These are phyloP conservation scores for Catamblyrhynchus diadema DNA, from an alignment of 2,797 vertebrate species.

Conservation along the genomic window DNA sequence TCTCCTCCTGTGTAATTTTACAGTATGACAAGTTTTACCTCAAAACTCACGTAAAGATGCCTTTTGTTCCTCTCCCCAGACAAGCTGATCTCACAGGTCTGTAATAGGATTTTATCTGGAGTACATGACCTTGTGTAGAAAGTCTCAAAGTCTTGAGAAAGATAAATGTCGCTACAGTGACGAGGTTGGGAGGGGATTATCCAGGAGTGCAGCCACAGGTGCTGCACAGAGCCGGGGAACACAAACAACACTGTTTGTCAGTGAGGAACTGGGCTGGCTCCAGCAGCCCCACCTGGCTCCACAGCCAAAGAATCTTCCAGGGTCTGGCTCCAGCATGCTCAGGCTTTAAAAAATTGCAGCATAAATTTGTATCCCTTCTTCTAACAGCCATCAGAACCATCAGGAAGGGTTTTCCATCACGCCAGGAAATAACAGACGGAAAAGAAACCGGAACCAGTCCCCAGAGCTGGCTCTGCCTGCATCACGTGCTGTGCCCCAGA, in stretches of 20 bases:
- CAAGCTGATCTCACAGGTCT: background rate
- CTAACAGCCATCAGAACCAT: background rate
- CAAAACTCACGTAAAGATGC: background rate
- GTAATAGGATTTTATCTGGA: constrained; percentile 37
- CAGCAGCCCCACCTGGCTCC: background rate
- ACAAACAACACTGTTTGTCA: constrained; percentile 64
- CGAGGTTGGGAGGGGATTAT: constrained; percentile 3
- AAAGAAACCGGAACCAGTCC: background rate
- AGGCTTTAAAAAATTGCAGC: constrained; percentile 23
- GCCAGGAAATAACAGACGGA: background rate
- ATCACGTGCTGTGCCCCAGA: background rate
- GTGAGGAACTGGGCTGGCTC: background rate
- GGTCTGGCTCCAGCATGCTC: constrained; percentile 22
- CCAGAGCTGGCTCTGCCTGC: background rate
- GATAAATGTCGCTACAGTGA: background rate
- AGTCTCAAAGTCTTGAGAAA: constrained; percentile 6
- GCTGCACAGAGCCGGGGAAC: constrained; percentile 27
- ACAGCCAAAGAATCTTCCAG: background rate
- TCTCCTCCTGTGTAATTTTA: background rate
- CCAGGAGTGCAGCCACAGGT: background rate
- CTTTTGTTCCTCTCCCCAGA: constrained; percentile 11
- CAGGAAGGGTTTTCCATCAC: background rate
- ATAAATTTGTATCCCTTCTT: constrained; percentile 24
- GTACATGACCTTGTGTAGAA: background rate
- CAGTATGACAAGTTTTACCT: background rate